Base-by-base conservation (phyloP, 2,797 vertebrate species). In the Clarias pachynema region DNA sequence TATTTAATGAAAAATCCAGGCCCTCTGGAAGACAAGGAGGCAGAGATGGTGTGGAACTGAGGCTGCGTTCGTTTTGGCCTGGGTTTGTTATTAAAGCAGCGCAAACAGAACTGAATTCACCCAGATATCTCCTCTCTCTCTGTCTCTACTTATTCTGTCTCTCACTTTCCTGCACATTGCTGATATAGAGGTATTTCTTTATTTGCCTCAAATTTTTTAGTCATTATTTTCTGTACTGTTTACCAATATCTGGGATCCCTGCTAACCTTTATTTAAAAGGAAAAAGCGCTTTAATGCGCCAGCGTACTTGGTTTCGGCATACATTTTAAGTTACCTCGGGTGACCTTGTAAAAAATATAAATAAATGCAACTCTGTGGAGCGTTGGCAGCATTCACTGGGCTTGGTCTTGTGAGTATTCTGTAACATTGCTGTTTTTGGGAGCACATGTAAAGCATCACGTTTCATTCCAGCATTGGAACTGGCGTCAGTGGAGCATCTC, bases 1-100 rank as follows among this genome's bases (percentile, higher is more conserved):
- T 92, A 91, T 94, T 89, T 94, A 94, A 94, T 94, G 91, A 94
- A 95, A 94, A 92, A 91, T 90, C 92, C 89, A 86, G 90, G 90
- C 90, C 87, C 84, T 89, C 89, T 92, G 86, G 91, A 90, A 93
- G 91, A 91, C 92, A 88, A 89, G 91, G 89, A 79, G 79, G 66
- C 69, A 84, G 72, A 75, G 86, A 87, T 88, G 89, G 86, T 88
- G 86, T 89, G 87, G 87, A 87, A 89, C 89, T 86, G 83, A 89
- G 85, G 89, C 86, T 88, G 86, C 84, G 86, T 87, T 90, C 79
- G 65, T 90, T 84, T 88, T 85, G 87, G 86, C 88, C 88, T 86
- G 83, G 70, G 75, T 72, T 86, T 89, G 74, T 87, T 90, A 90
- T 87, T 87, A 89, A 89, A 90, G 79, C 86, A 83, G 73, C 82